These are phyloP conservation scores for Antheraea assamensis DNA, from an alignment of 2,888 invertebrate genomes.

Conservation along the genomic window DNA sequence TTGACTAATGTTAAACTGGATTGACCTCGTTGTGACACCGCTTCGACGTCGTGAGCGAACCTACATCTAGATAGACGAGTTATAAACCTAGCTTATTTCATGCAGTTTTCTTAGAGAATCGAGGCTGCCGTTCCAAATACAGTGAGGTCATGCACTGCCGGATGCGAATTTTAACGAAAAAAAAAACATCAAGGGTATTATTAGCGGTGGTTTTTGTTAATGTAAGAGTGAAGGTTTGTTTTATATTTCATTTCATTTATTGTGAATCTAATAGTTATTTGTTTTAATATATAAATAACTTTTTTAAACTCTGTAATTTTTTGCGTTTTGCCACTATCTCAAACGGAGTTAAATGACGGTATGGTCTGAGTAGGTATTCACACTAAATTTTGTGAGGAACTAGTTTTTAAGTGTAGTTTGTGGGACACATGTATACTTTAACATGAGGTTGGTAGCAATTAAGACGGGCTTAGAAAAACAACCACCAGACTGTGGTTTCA, in stretches of 20 bases:
- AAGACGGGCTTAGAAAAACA: no score
- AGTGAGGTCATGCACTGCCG: conserved; percentile 15
- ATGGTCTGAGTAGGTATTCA: no score
- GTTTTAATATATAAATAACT: no score
- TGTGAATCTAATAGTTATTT: background rate
- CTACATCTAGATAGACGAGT: conserved; percentile 38
- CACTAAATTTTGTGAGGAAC: no score
- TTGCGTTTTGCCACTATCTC: no score
- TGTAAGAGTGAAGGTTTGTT: background rate
- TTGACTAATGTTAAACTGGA: conserved; percentile 25
- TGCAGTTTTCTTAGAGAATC: conserved; percentile 23
- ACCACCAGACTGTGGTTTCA: no score
- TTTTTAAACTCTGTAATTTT: no score
- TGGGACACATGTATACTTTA: no score
- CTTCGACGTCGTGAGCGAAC: conserved; percentile 39
- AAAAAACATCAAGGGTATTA: conserved; percentile 11
- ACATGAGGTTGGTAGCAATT: no score
- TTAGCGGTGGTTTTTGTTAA: background rate
- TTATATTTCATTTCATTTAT: background rate
- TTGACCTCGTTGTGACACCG: conserved; percentile 41
- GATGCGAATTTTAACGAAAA: conserved; percentile 9
- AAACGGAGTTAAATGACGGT: no score
- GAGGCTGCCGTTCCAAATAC: conserved; percentile 17
- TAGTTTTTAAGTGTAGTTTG: no score
- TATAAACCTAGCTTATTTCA: conserved; percentile 20